These are phyloP conservation scores for Schizothorax lantsangensis DNA, from an alignment of 2,797 vertebrate genomes.

Conservation along the genomic window DNA sequence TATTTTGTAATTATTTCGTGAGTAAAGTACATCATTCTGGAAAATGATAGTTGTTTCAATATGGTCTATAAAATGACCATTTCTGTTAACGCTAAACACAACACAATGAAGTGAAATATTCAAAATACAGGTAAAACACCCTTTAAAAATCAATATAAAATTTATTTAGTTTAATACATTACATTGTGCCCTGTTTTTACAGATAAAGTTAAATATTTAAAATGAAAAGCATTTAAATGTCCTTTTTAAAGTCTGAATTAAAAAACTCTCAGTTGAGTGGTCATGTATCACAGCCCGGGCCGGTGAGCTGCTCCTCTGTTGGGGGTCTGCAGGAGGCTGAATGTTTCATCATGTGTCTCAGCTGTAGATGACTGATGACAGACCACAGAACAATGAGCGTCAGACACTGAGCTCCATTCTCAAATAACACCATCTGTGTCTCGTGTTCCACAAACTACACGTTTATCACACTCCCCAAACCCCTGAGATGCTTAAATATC, in stretches of 20 bases:
- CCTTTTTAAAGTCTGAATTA: neutral
- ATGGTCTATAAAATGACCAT: neutral
- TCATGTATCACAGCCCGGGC: neutral
- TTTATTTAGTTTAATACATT: neutral
- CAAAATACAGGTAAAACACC: neutral
- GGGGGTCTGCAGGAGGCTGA: slow-evolving; percentile 38
- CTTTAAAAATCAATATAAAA: neutral
- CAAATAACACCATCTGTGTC: slow-evolving; percentile 64
- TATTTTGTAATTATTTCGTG: neutral
- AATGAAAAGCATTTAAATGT: neutral
- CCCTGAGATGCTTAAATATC: slow-evolving; percentile 9
- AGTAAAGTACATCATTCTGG: neutral
- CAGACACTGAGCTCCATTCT: slow-evolving; percentile 63
- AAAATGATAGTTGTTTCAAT: neutral
- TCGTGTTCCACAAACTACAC: slow-evolving; percentile 64
- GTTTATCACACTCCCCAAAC: slow-evolving; percentile 17
- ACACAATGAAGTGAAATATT: neutral
- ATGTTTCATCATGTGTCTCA: slow-evolving; percentile 45
- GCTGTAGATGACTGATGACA: slow-evolving; percentile 62
- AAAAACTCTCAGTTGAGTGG: neutral
- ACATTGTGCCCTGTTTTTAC: too few relatives aligned
- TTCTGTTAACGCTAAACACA: too few relatives aligned
- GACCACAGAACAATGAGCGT: slow-evolving; percentile 67
- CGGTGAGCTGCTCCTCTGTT: neutral
- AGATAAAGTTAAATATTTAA: neutral